phyloP scores from a whole-genome alignment of 1,140 invertebrate genomes.

The Cardiocondyla obscurior region DNA sequence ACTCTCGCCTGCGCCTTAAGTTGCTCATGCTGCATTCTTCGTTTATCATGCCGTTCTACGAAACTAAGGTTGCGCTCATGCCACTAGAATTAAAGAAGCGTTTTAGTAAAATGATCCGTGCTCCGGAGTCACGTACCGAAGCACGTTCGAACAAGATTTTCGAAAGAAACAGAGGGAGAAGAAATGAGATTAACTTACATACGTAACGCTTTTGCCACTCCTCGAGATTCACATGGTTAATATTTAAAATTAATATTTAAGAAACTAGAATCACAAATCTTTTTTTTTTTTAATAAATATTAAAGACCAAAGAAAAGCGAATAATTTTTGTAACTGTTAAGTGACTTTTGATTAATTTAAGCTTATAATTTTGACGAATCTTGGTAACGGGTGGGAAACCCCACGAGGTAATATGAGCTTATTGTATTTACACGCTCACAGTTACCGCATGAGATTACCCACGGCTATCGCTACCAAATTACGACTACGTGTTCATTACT shows the following conservation, averaged over 20 bases:
- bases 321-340: background rate
- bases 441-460: constrained; percentile 96
- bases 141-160: background rate
- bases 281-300: no score
- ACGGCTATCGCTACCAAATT: constrained; percentile 83
- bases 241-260: background rate
- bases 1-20: constrained; percentile 89
- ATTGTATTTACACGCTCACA: constrained; percentile 88
- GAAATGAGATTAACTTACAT: background rate
- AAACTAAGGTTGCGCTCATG: constrained; percentile 76
- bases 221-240: background rate
- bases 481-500: constrained; percentile 1
- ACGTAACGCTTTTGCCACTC: background rate
- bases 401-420: constrained; percentile 90
- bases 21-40: constrained; percentile 83
- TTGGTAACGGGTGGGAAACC: constrained; percentile 86
- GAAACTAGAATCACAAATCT: background rate
- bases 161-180: no score
- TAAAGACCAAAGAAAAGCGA: background rate
- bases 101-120: constrained; percentile 17
- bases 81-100: constrained; percentile 74
- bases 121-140: constrained; percentile 11
- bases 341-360: background rate
- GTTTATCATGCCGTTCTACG: constrained; percentile 83
- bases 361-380: constrained; percentile 75